These are phyloP conservation scores for Chromis chromis DNA, from an alignment of 2,797 vertebrate genomes.

Conservation along the genomic window DNA sequence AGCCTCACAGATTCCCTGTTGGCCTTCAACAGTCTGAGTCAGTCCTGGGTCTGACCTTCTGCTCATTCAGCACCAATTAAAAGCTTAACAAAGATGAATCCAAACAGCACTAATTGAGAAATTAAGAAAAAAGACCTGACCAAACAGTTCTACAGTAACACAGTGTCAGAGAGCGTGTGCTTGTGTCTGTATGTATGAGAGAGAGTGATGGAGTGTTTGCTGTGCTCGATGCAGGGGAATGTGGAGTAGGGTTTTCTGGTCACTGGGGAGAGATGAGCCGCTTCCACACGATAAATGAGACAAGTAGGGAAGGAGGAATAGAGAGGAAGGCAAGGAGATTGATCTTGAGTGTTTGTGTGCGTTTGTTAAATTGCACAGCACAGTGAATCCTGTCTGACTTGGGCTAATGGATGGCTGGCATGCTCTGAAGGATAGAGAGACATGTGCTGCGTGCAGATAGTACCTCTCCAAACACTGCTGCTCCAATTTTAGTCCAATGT, in stretches of 20 bases:
- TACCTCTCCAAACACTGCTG: not conserved
- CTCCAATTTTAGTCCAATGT: not conserved
- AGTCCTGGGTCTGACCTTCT: slow-evolving; percentile 20
- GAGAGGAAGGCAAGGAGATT: not conserved
- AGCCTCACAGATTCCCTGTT: slow-evolving; percentile 5
- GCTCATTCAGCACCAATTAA: slow-evolving; percentile 56
- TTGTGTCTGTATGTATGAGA: not conserved
- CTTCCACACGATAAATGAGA: slow-evolving; percentile 13
- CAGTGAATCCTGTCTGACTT: slow-evolving; percentile 18
- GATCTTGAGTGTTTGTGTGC: not conserved
- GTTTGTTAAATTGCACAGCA: slow-evolving; percentile 13
- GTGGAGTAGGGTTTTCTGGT: slow-evolving; percentile 5
- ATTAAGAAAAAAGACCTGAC: slow-evolving; percentile 29
- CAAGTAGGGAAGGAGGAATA: not conserved
- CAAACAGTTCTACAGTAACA: slow-evolving; percentile 15
- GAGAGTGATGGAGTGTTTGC: slow-evolving; percentile 34
- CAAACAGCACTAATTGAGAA: slow-evolving; percentile 26
- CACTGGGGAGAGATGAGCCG: slow-evolving; percentile 17
- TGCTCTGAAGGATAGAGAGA: not conserved
- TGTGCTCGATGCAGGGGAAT: slow-evolving; percentile 16
- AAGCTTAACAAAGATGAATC: slow-evolving; percentile 27
- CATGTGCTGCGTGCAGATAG: not conserved
- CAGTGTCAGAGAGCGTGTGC: not conserved
- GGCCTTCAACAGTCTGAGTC: slow-evolving; percentile 10
- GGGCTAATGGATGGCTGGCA: not conserved